These are phyloP conservation scores for Aphelinus certus DNA, from an alignment of 1,140 invertebrate genomes.

Conservation along the genomic window DNA sequence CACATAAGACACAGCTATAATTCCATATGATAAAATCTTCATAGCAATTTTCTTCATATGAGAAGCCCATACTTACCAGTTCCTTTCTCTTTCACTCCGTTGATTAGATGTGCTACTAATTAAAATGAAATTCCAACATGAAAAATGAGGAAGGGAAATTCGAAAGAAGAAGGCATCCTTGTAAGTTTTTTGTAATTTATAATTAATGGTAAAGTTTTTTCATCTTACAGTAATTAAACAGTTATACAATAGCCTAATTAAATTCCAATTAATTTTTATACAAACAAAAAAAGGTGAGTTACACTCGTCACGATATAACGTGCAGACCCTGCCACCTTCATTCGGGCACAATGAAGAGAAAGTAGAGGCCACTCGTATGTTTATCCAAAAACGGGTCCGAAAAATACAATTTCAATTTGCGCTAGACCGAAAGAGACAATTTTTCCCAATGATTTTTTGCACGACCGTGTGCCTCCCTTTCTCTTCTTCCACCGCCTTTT, in stretches of 20 bases:
- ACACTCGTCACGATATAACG: constrained; percentile 55
- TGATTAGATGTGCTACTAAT: too few relatives aligned
- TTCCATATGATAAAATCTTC: too few relatives aligned
- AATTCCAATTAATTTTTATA: constrained; percentile 62
- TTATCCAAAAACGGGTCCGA: constrained; percentile 4
- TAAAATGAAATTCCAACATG: neutral
- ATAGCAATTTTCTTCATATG: too few relatives aligned
- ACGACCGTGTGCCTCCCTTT: constrained; percentile 6
- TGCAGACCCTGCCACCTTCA: constrained; percentile 50
- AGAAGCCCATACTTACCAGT: too few relatives aligned
- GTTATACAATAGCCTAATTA: constrained; percentile 61
- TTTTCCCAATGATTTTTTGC: neutral
- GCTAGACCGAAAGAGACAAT: constrained; percentile 11
- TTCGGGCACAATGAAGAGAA: constrained; percentile 46
- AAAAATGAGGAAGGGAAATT: constrained; percentile 16
- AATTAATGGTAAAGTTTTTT: constrained; percentile 61
- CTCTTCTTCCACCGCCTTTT: constrained; percentile 30
- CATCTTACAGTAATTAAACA: constrained; percentile 61
- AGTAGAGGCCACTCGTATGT: constrained; percentile 41
- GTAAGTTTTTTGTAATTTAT: constrained; percentile 58
- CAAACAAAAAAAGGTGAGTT: constrained; percentile 60
- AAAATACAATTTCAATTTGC: constrained; percentile 23
- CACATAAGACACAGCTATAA: too few relatives aligned
- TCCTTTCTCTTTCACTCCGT: too few relatives aligned
- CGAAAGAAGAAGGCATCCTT: constrained; percentile 24